Conservation (phyloP, 2,888 invertebrate genomes). For the Oscheius sp. region DNA sequence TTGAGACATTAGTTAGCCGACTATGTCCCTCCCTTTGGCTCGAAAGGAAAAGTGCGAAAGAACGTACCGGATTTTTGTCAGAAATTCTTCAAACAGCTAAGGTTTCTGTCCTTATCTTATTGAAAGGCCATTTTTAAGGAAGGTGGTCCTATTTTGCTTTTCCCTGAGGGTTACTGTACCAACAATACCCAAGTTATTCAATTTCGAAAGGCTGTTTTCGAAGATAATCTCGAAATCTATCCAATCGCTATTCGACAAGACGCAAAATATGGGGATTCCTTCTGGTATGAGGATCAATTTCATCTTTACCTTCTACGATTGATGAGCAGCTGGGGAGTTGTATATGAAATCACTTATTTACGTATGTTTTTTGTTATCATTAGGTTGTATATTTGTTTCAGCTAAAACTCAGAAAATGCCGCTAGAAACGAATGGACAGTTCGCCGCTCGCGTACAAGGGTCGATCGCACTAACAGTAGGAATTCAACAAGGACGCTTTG, state of each 20-base stretch:
- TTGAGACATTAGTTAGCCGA: conserved; percentile 56
- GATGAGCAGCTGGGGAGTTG: conserved; percentile 53
- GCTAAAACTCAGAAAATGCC: conserved; percentile 28
- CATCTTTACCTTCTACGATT: conserved; percentile 47
- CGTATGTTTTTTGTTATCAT: conserved; percentile 29
- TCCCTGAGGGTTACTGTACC: conserved; percentile 64
- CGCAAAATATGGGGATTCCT: conserved; percentile 49
- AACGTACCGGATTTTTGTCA: conserved; percentile 50
- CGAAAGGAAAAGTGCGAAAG: conserved; percentile 54
- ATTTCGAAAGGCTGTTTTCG: conserved; percentile 55
- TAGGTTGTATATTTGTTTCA: conserved; percentile 11
- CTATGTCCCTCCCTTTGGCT: conserved; percentile 62
- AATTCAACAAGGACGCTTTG: conserved; percentile 41
- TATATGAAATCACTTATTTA: conserved; percentile 59
- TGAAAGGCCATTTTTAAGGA: conserved; percentile 21
- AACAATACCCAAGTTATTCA: conserved; percentile 58
- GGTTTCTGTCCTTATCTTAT: conserved; percentile 28
- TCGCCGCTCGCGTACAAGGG: conserved; percentile 47
- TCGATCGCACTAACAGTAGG: conserved; percentile 40
- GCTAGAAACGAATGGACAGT: conserved; percentile 39
- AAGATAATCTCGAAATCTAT: conserved; percentile 48
- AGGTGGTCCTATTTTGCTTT: conserved; percentile 60
- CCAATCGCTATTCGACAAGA: conserved; percentile 51
- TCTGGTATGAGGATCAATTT: conserved; percentile 56
- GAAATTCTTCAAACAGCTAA: conserved; percentile 56